Conservation (phyloP, 2,113 vertebrate species). For the Ctenodactylus gundi region DNA sequence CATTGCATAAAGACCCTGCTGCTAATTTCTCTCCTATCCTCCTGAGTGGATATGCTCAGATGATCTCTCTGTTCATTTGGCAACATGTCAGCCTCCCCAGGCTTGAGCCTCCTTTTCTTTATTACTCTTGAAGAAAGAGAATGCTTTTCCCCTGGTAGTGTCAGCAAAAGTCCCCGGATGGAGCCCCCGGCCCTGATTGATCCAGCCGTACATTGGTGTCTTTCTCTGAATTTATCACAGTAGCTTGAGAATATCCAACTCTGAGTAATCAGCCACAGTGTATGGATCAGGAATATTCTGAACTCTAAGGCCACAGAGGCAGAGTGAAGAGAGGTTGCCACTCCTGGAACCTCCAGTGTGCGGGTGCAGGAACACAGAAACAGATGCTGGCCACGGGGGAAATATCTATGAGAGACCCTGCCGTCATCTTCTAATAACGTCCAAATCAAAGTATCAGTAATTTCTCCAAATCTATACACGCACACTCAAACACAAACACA, state of each 20-base stretch:
- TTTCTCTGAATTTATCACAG: neutral
- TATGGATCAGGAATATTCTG: neutral
- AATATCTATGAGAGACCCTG: neutral
- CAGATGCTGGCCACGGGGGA: neutral
- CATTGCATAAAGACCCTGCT: neutral
- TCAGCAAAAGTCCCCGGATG: neutral
- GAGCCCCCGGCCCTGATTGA: neutral
- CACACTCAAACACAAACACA: neutral
- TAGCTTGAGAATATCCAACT: neutral
- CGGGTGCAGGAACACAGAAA: neutral
- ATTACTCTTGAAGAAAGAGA: neutral
- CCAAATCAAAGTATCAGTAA: neutral
- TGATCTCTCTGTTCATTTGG: neutral
- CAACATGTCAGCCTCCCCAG: neutral
- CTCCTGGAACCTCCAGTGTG: neutral
- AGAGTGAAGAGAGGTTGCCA: accelerated
- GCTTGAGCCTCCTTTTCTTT: neutral
- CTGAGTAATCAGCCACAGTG: neutral
- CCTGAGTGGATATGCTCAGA: neutral
- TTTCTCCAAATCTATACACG: neutral
- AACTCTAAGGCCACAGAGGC: neutral
- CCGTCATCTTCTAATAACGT: neutral
- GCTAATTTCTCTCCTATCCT: neutral
- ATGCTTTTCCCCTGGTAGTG: neutral
- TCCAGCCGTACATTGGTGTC: too few relatives aligned